These are phyloP conservation scores for Cossypha dichroa DNA, from an alignment of 2,797 vertebrate genomes.

Conservation along the genomic window DNA sequence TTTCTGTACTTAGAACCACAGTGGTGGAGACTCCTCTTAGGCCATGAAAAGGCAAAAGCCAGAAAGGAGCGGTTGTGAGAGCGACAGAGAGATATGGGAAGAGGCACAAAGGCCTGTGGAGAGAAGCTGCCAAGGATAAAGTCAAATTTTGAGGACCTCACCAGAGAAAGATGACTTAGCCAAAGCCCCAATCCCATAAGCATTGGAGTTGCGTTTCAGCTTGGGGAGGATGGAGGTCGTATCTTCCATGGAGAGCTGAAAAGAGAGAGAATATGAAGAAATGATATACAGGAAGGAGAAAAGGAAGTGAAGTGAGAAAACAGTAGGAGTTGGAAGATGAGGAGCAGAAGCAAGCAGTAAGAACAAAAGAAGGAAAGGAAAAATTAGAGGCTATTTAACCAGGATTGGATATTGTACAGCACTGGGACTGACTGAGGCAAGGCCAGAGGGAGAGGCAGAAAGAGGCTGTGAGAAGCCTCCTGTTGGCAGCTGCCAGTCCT, in stretches of 20 bases:
- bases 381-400: neutral
- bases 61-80: neutral
- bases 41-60: neutral
- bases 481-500: neutral
- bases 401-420: neutral
- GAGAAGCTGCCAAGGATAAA: slow-evolving; percentile 3
- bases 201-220: slow-evolving; percentile 95
- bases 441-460: slow-evolving; percentile 55
- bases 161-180: slow-evolving; percentile 99
- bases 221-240: slow-evolving; percentile 98
- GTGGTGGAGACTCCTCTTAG: neutral
- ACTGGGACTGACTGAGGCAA: slow-evolving; percentile 13
- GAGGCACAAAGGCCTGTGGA: neutral
- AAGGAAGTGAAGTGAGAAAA: neutral
- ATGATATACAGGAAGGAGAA: slow-evolving; percentile 34
- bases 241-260: slow-evolving; percentile 98
- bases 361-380: neutral
- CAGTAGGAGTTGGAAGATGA: neutral
- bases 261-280: slow-evolving; percentile 61
- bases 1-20: neutral
- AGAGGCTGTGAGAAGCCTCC: neutral
- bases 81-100: neutral
- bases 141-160: slow-evolving; percentile 88
- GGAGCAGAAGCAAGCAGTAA: slow-evolving; percentile 64
- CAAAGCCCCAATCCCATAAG: slow-evolving; percentile 97